Conservation (phyloP, 53 echinoderm and acorn worm species). For the Paracentrotus lividus region DNA sequence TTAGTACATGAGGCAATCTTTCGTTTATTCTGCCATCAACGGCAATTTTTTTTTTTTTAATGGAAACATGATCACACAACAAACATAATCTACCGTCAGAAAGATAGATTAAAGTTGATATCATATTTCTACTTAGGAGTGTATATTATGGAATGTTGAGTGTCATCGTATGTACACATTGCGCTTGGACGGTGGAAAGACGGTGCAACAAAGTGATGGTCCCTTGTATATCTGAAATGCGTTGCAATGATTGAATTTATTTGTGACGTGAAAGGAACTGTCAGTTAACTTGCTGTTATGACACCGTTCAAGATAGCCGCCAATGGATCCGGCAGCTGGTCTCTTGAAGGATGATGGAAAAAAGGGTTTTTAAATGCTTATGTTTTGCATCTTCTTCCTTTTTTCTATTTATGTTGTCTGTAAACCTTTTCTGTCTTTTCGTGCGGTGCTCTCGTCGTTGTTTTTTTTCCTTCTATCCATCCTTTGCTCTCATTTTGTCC, state of each 20-base stretch:
- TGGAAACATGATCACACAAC: background rate
- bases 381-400: too few relatives aligned
- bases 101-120: background rate
- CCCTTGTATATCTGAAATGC: background rate
- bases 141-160: background rate
- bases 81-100: background rate
- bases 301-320: constrained; percentile 36
- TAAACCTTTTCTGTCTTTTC: too few relatives aligned
- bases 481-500: too few relatives aligned
- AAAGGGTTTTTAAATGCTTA: too few relatives aligned
- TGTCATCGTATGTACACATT: background rate
- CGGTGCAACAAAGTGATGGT: too few relatives aligned
- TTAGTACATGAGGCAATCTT: too few relatives aligned
- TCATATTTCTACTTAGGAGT: background rate
- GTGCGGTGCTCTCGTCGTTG: too few relatives aligned
- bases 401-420: too few relatives aligned
- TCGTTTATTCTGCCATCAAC: too few relatives aligned
- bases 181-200: background rate
- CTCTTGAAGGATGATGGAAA: background rate
- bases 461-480: too few relatives aligned
- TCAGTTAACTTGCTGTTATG: constrained; percentile 22
- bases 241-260: constrained; percentile 7
- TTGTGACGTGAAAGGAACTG: background rate
- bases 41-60: too few relatives aligned
- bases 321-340: constrained; percentile 47